A percentile compares a stretch with the other conserved stretches of the same genome.
Evolutionary conservation across 2,888 invertebrate genomes (phyloP).

Genomic region (Nymphalis urticae): DNA sequence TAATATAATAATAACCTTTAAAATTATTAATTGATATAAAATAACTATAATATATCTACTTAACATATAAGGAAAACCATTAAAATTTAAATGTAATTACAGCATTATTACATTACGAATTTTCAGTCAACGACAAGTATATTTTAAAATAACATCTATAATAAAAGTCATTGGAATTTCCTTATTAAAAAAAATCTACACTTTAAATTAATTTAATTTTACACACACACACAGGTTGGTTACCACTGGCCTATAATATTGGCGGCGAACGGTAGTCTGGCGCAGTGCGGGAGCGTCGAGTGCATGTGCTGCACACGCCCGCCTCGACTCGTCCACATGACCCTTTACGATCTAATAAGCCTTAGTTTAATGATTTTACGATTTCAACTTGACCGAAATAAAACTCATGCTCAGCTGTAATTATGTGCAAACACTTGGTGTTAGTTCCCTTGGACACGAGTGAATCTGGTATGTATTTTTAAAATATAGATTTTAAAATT

Average conservation of each 20-base stretch:
- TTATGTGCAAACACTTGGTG: constrained; percentile 68
- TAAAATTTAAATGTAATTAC: too few species aligned
- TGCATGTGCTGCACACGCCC: constrained; percentile 33
- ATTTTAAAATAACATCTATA: too few species aligned
- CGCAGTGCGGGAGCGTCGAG: constrained; percentile 34
- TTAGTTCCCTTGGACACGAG: constrained; percentile 59
- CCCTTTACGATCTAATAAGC: constrained; percentile 2
- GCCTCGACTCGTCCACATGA: constrained; percentile 9
- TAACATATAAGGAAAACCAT: too few species aligned
- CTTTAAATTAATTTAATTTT: not conserved
- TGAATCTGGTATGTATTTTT: constrained; percentile 57
- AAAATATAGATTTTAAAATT: not conserved
- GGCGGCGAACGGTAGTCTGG: constrained; percentile 30
- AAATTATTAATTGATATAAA: too few species aligned
- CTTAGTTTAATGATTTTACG: not conserved
- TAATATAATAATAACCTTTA: too few species aligned
- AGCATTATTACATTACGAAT: too few species aligned
- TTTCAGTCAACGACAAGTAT: too few species aligned
- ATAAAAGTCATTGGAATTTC: not conserved
- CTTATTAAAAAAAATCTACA: not conserved
- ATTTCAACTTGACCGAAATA: constrained; percentile 8
- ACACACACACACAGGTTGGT: constrained; percentile 25
- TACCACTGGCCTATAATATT: constrained; percentile 33
- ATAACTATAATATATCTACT: too few species aligned
- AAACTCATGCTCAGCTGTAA: not conserved